Percentiles rank a stretch among this genome's conserved stretches.
Evolutionary conservation across 2,888 invertebrate genomes (phyloP).

Genomic region (Aquatica leii): DNA sequence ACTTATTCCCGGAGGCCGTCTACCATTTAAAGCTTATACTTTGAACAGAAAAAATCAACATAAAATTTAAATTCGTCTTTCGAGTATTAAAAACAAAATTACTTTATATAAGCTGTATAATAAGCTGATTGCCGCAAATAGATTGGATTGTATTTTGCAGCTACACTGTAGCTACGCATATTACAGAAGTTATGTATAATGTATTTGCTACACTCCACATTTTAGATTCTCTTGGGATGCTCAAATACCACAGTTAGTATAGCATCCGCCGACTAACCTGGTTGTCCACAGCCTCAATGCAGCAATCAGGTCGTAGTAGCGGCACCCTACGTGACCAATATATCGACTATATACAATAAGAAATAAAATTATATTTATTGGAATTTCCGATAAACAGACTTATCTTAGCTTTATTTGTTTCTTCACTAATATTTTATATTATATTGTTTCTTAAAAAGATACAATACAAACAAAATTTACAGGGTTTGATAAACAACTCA

Average conservation of each 20-base stretch:
- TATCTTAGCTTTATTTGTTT: conserved; percentile 2
- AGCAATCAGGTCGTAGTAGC: conserved; percentile 48
- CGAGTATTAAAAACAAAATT: no score
- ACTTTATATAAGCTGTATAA: no score
- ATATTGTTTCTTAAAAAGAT: no score
- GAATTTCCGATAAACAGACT: conserved; percentile 27
- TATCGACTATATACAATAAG: conserved; percentile 24
- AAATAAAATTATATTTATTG: conserved; percentile 38
- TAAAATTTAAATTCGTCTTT: no score
- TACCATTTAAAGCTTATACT: conserved; percentile 2
- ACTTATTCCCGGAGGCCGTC: conserved; percentile 3
- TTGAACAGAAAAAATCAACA: background rate
- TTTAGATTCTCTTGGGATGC: conserved; percentile 38
- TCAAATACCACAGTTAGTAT: conserved; percentile 39
- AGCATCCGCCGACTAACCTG: conserved; percentile 49
- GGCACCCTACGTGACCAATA: conserved; percentile 44
- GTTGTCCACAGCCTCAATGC: conserved; percentile 50
- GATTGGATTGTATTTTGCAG: no score
- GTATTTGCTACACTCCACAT: conserved; percentile 33
- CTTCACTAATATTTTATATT: no score
- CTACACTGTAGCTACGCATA: conserved; percentile 13
- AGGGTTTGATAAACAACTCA: no score
- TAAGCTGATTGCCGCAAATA: no score
- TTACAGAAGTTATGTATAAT: conserved; percentile 37
- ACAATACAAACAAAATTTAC: no score